Evolutionary conservation across 1,140 invertebrate genomes (phyloP).

Genomic region (Arctopsyche grandis): DNA sequence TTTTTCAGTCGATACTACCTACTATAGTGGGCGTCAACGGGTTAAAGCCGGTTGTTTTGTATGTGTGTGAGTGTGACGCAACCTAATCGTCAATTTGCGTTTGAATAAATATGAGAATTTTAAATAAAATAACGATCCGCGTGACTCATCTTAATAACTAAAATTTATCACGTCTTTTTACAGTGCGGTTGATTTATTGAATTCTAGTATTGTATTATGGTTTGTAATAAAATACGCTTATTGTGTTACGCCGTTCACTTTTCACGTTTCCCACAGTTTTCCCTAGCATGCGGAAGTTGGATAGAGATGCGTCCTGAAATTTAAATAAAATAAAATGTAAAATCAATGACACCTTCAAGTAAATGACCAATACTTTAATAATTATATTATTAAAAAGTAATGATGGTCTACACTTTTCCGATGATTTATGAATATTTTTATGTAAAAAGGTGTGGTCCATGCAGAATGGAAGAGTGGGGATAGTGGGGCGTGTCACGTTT

Average conservation of each 20-base stretch:
- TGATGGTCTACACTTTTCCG: not conserved
- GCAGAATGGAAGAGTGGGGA: not conserved
- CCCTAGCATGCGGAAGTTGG: not conserved
- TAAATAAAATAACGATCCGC: not conserved
- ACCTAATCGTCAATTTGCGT: slow-evolving; percentile 12
- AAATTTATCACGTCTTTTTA: slow-evolving; percentile 21
- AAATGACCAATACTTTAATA: too few relatives aligned
- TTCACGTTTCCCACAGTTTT: not conserved
- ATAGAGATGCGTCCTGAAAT: too few relatives aligned
- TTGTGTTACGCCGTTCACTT: not conserved
- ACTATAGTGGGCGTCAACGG: slow-evolving; percentile 9
- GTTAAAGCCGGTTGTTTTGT: not conserved
- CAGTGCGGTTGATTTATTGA: slow-evolving; percentile 8
- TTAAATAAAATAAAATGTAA: not conserved
- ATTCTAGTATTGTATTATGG: not conserved
- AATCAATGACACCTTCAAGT: not conserved
- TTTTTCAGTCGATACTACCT: too few relatives aligned
- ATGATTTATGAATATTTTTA: not conserved
- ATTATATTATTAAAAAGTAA: not conserved
- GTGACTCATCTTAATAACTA: not conserved
- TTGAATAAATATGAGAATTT: slow-evolving; percentile 9
- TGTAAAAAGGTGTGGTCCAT: not conserved
- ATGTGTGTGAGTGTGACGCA: not conserved
- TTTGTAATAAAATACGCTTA: slow-evolving; percentile 9
- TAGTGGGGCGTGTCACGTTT: not conserved